Percentiles rank a stretch among this genome's conserved stretches.
Evolutionary conservation across 2,888 invertebrate species (phyloP).

Genomic region (Cephalotes varians): DNA sequence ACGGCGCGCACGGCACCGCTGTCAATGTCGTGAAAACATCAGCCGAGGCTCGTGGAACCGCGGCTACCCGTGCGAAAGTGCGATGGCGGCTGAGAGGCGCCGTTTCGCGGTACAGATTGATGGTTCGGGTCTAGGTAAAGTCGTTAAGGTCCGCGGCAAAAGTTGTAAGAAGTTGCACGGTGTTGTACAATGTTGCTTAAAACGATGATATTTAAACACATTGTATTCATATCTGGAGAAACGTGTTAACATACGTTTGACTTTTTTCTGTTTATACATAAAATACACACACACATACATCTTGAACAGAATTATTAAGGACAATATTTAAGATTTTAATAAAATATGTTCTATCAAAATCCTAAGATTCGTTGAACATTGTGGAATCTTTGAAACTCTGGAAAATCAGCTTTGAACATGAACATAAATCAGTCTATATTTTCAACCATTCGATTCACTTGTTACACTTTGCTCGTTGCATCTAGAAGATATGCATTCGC

Average conservation of each 20-base stretch:
- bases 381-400: not conserved
- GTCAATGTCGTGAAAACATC: conserved; percentile 50
- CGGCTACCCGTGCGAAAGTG: conserved; percentile 18
- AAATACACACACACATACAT: no score
- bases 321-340: not conserved
- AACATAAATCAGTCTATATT: not conserved
- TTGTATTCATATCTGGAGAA: not conserved
- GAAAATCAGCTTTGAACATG: not conserved
- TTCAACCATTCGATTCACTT: not conserved
- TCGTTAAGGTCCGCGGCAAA: conserved; percentile 18
- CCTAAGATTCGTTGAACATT: not conserved
- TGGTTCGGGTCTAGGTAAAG: conserved; percentile 31
- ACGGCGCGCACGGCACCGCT: conserved; percentile 37
- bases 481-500: not conserved
- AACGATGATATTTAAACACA: not conserved
- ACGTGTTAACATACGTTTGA: not conserved
- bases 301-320: not conserved
- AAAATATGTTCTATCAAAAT: not conserved
- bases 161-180: not conserved
- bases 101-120: conserved; percentile 29
- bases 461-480: not conserved
- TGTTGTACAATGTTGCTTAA: not conserved
- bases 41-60: conserved; percentile 16
- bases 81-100: conserved; percentile 41
- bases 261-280: not conserved